Evolutionary conservation across 2,113 vertebrate genomes (phyloP), one percentile per base, ranked within the genome.

Genomic region (Excalfactoria chinensis): DNA sequence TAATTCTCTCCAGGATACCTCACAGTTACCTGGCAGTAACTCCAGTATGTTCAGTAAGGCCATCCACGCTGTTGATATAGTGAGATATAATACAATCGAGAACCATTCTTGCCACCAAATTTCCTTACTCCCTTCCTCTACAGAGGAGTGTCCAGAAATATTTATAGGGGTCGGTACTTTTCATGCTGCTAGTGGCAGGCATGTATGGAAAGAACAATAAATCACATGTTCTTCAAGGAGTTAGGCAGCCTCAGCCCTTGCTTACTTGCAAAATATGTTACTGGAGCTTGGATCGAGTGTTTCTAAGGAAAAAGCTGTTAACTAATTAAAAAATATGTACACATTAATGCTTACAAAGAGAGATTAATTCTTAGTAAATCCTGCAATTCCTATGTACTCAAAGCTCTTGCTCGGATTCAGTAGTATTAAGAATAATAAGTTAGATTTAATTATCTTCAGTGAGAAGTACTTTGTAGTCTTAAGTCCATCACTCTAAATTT

Each of bases 71-170:
- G 11, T 46, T 87, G 58, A 72, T 81, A 60, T 7, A 88, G 49
- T 63, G 58, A 79, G 43, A 71, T 37, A 46, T 13, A 77, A 16
- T 53, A 75, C 43, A 49, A 84, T 0, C 4, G 1, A 40, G 19
- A 94, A 88, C 66, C 56, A 59, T 62, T 93, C 69, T 63, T 79
- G 55, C 48, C 70, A 93, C 46, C 44, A 84, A 81, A 72, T 86
- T 86, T 23, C 62, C 59, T 78, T 71, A 66, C 49, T 49, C 18
- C 44, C 58, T 88, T 88, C 20, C 18, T 49, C 15, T 62, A 73
- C 19, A 37, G 32, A 79, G 73, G 48, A 81, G 17, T n/a, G 41
- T 79, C 73, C 63, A 86, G 41, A 55, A 84, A 88, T 78, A 89
- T 70, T 83, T 95, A 75, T 14, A 75, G 60, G 17, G 58, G n/a